Evolutionary conservation across 1,140 invertebrate species (phyloP).

Genomic region (Hycleus cichorii): DNA sequence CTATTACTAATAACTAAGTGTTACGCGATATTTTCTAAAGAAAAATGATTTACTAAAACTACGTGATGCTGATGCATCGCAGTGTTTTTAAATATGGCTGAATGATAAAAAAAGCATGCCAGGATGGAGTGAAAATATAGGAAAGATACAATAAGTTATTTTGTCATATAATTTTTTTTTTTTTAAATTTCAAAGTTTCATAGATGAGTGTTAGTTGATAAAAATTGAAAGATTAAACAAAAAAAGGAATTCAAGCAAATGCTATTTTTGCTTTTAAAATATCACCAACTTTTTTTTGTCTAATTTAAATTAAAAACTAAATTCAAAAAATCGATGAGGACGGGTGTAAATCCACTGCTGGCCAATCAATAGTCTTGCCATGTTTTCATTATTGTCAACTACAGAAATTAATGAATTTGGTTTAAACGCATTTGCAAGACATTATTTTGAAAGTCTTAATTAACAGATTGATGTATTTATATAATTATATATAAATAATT

Average conservation of each 20-base stretch:
- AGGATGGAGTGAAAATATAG: slow-evolving; percentile 1
- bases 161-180: too few relatives aligned
- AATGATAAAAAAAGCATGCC: slow-evolving; percentile 21
- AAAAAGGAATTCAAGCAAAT: slow-evolving; percentile 27
- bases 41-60: slow-evolving; percentile 6
- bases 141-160: background rate
- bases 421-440: slow-evolving; percentile 24
- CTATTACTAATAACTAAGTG: slow-evolving; percentile 23
- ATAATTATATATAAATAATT: slow-evolving; percentile 8
- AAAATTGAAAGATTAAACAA: background rate
- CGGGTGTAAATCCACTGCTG: slow-evolving; percentile 34
- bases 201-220: too few relatives aligned
- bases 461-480: slow-evolving; percentile 22
- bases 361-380: slow-evolving; percentile 22
- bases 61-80: slow-evolving; percentile 25
- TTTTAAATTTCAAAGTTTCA: too few relatives aligned
- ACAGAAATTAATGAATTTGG: slow-evolving; percentile 18
- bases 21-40: slow-evolving; percentile 6
- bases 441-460: slow-evolving; percentile 20
- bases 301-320: background rate
- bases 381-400: slow-evolving; percentile 16
- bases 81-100: slow-evolving; percentile 16
- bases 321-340: slow-evolving; percentile 19
- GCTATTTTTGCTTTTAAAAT: slow-evolving; percentile 31
- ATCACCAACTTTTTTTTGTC: slow-evolving; percentile 34